A percentile compares a stretch with the other conserved stretches of the same genome.
phyloP scores from a whole-genome alignment of 2,113 vertebrate species.

The Patagioenas fasciata region DNA sequence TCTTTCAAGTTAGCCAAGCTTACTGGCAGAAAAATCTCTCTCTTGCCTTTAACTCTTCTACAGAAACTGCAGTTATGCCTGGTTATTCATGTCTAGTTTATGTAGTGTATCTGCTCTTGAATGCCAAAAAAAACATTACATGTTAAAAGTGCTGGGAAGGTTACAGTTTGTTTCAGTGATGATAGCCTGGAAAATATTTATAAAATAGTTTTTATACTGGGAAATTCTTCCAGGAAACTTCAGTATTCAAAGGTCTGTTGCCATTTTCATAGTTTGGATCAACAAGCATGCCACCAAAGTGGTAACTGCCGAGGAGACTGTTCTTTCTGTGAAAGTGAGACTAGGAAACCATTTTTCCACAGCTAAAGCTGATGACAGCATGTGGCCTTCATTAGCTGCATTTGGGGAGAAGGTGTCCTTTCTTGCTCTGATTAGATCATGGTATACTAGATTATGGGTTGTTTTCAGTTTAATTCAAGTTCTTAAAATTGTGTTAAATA shows the following conservation, averaged over 20 bases:
- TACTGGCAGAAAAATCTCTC: neutral
- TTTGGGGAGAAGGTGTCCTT: neutral
- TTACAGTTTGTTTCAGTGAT: neutral
- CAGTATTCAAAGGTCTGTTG: neutral
- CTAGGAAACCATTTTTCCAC: neutral
- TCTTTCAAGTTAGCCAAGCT: neutral
- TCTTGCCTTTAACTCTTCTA: neutral
- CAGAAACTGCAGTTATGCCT: neutral
- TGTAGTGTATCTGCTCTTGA: neutral
- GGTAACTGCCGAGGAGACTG: neutral
- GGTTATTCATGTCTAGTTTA: conserved; percentile 19
- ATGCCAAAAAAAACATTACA: neutral
- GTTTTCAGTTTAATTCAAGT: neutral
- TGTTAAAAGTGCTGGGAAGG: neutral
- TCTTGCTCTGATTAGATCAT: neutral
- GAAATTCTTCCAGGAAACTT: neutral
- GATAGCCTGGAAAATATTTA: conserved; percentile 15
- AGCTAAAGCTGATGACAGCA: neutral
- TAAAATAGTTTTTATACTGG: neutral
- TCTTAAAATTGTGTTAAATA: neutral
- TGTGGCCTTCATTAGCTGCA: neutral
- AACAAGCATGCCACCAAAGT: neutral
- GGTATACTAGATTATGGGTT: neutral
- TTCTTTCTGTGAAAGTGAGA: neutral
- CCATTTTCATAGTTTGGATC: neutral